A percentile compares a stretch with the other conserved stretches of the same genome.
Conservation (phyloP, 2,113 vertebrate species). For the Alethe castanea region DNA sequence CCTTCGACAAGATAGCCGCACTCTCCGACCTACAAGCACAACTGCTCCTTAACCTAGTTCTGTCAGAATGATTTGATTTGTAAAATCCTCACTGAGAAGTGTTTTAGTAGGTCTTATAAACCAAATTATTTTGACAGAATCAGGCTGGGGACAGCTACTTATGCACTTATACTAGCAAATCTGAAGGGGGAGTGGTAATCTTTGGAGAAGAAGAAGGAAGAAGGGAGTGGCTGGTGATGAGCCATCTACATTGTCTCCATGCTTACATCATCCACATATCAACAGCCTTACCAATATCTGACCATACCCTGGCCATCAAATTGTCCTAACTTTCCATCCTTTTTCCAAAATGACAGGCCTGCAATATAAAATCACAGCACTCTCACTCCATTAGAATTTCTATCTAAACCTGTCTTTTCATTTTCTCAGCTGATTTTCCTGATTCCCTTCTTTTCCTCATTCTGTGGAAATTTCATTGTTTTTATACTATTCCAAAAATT, state of each 20-base stretch:
- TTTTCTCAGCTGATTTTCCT: neutral
- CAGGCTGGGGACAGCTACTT: slow-evolving; percentile 19
- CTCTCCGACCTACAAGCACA: neutral
- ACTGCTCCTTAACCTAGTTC: slow-evolving; percentile 44
- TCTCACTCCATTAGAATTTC: neutral
- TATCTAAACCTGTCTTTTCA: neutral
- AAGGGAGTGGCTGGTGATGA: neutral
- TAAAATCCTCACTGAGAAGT: neutral
- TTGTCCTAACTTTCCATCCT: neutral
- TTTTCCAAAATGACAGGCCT: neutral
- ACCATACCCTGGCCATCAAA: rapidly evolving
- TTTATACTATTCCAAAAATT: neutral
- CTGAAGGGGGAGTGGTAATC: neutral
- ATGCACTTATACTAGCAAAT: neutral
- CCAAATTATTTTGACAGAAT: slow-evolving; percentile 46
- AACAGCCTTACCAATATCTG: neutral
- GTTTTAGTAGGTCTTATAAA: slow-evolving; percentile 17
- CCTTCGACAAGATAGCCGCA: neutral
- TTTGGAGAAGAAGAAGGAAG: neutral
- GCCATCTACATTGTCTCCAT: neutral
- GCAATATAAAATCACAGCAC: neutral
- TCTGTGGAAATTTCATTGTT: neutral
- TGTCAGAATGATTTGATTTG: slow-evolving; percentile 40
- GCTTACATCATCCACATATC: neutral
- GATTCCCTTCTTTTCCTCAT: neutral